A percentile compares a stretch with the other conserved stretches of the same genome.
Evolutionary conservation across 2,797 vertebrate species (phyloP).

Genomic region (Hybognathus amarus): DNA sequence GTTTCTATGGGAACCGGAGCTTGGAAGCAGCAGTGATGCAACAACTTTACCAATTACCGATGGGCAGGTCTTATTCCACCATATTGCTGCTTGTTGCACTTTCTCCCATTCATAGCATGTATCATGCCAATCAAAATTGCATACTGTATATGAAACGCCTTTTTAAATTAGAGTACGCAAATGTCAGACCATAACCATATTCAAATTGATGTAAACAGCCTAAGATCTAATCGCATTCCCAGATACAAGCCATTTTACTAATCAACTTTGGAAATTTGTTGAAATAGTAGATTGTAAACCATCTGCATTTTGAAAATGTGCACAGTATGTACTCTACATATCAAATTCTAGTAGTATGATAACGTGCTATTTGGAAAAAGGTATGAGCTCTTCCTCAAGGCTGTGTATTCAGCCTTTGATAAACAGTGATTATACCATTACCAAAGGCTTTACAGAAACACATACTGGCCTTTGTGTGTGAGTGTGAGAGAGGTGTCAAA

Average conservation of each 20-base stretch:
- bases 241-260: not conserved
- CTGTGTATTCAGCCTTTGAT: conserved; percentile 14
- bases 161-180: not conserved
- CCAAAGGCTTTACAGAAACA: conserved; percentile 1
- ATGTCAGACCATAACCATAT: not conserved
- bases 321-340: not conserved
- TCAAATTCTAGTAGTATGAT: conserved; percentile 24
- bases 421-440: conserved; percentile 25
- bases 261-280: not conserved
- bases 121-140: not conserved
- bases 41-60: not conserved
- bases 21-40: not conserved
- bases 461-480: conserved; percentile 2
- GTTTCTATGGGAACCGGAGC: not conserved
- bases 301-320: conserved; percentile 19
- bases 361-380: not conserved
- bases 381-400: conserved; percentile 23
- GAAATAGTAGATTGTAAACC: not conserved
- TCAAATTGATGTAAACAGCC: conserved; percentile 8
- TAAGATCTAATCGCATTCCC: not conserved
- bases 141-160: not conserved
- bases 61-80: not conserved
- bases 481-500: conserved; percentile 5
- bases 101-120: not conserved
- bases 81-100: not conserved